Percentiles rank a stretch among this genome's conserved stretches.
Conservation (phyloP, 2,113 vertebrate species). For the Psilopsiagon aurifrons region DNA sequence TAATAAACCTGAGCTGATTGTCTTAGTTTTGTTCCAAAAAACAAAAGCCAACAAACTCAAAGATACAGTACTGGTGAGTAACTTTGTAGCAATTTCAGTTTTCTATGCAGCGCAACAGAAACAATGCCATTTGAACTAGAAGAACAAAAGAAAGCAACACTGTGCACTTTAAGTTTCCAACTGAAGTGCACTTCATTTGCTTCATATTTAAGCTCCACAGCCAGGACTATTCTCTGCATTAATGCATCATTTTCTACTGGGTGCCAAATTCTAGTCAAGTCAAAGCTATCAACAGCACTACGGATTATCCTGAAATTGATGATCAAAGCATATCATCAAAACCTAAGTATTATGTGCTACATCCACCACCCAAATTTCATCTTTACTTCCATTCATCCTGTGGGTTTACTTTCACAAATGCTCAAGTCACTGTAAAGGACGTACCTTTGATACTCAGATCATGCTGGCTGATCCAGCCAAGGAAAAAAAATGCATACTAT, state of each 20-base stretch:
- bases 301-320: neutral
- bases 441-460: neutral
- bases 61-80: conserved; percentile 52
- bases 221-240: neutral
- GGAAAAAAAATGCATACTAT: neutral
- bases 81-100: conserved; percentile 9
- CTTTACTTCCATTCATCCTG: neutral
- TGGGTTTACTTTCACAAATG: neutral
- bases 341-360: neutral
- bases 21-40: conserved; percentile 49
- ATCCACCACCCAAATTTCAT: neutral
- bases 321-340: neutral
- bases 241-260: neutral
- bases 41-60: conserved; percentile 21
- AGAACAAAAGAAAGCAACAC: neutral
- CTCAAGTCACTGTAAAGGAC: neutral
- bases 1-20: conserved; percentile 67
- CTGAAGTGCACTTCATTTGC: neutral
- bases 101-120: conserved; percentile 18
- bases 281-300: neutral
- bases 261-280: neutral
- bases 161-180: neutral
- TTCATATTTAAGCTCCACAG: neutral
- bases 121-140: neutral
- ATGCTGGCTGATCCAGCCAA: neutral